A percentile compares a stretch with the other conserved stretches of the same genome.
phyloP scores from a whole-genome alignment of 2,888 invertebrate species.

The Gari tellinella region DNA sequence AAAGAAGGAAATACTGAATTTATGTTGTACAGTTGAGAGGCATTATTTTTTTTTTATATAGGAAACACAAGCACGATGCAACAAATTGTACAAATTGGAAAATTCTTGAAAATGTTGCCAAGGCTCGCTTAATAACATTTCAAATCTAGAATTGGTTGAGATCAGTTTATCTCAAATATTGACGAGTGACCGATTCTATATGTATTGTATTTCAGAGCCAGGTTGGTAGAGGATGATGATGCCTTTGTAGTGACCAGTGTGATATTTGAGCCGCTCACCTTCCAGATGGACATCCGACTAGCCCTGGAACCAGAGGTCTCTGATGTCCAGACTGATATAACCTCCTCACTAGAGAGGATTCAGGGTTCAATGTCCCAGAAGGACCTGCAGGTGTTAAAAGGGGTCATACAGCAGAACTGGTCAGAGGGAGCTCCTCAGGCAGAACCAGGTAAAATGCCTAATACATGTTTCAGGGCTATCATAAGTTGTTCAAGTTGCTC shows the following conservation, averaged over 20 bases:
- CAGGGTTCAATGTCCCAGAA: conserved; percentile 90
- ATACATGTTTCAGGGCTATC: too few relatives aligned
- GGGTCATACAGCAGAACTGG: conserved; percentile 90
- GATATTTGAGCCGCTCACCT: conserved; percentile 90
- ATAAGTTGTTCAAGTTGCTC: too few relatives aligned
- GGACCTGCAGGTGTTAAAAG: conserved; percentile 90
- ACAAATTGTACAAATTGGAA: too few relatives aligned
- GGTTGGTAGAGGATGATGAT: conserved; percentile 84
- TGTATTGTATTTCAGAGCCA: conserved; percentile 28
- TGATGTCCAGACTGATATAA: conserved; percentile 87
- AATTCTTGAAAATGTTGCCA: too few relatives aligned
- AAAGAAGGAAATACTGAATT: too few relatives aligned
- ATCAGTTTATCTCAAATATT: background rate
- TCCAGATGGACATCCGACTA: conserved; percentile 90
- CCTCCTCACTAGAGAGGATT: conserved; percentile 87
- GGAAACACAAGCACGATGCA: too few relatives aligned
- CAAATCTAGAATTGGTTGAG: background rate
- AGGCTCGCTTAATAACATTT: too few relatives aligned
- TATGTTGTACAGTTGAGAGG: too few relatives aligned
- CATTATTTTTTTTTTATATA: too few relatives aligned
- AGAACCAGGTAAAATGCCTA: conserved; percentile 70
- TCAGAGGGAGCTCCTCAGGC: conserved; percentile 83
- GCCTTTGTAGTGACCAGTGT: conserved; percentile 91
- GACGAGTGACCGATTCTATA: background rate
- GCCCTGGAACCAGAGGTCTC: conserved; percentile 86